Conservation (phyloP, 2,888 invertebrate species). For the Agonopterix subpropinquella region DNA sequence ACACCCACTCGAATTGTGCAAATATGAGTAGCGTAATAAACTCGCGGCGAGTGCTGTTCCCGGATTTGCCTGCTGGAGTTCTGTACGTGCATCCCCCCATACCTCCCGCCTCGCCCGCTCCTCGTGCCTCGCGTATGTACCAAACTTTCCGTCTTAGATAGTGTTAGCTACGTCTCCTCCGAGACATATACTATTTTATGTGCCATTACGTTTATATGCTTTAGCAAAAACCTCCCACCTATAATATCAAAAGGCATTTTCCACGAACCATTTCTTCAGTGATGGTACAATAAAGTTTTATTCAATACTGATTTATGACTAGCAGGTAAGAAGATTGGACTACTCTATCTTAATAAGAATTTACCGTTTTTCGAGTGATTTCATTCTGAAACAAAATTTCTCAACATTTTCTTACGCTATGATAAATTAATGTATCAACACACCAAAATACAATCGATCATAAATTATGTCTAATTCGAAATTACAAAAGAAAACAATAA, state of each 20-base stretch:
- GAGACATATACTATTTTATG: constrained; percentile 1
- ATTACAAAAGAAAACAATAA: no score
- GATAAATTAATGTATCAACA: no score
- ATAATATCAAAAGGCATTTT: constrained; percentile 1
- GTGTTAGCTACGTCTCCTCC: constrained; percentile 30
- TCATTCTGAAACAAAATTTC: not conserved
- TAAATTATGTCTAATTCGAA: no score
- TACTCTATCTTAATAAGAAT: constrained; percentile 1
- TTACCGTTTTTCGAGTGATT: no score
- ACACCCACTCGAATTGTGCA: constrained; percentile 64
- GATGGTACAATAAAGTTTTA: constrained; percentile 7
- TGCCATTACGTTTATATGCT: not conserved
- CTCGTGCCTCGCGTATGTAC: constrained; percentile 36
- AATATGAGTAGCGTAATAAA: constrained; percentile 70
- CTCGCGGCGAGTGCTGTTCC: constrained; percentile 52
- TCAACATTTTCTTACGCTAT: no score
- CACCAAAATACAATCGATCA: no score
- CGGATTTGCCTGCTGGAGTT: constrained; percentile 63
- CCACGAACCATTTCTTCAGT: constrained; percentile 2
- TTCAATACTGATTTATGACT: constrained; percentile 7
- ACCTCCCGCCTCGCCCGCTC: constrained; percentile 18
- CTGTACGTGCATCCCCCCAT: constrained; percentile 51
- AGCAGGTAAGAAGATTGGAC: constrained; percentile 1
- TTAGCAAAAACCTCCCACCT: not conserved
- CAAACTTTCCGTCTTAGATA: constrained; percentile 50